A percentile compares a stretch with the other conserved stretches of the same genome.
Conservation (phyloP, 1,140 invertebrate genomes). For the Bombus soroeensis region DNA sequence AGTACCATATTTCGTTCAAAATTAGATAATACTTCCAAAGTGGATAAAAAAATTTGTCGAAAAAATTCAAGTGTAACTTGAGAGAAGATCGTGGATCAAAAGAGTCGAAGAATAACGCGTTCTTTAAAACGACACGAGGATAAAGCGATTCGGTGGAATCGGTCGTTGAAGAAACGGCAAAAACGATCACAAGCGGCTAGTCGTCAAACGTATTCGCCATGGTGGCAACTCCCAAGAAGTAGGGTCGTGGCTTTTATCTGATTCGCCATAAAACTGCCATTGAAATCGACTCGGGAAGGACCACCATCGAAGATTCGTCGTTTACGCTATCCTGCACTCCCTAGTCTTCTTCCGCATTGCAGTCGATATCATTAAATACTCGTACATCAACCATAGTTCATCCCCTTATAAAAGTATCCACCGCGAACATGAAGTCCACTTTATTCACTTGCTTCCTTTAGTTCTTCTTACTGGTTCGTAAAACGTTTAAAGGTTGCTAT, state of each 20-base stretch:
- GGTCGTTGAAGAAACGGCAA: constrained; percentile 55
- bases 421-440: constrained; percentile 18
- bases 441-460: constrained; percentile 18
- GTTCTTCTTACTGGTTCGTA: not conserved
- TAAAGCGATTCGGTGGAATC: constrained; percentile 53
- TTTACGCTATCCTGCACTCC: constrained; percentile 39
- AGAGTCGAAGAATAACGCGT: constrained; percentile 41
- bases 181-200: constrained; percentile 52
- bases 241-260: constrained; percentile 63
- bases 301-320: constrained; percentile 50
- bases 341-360: constrained; percentile 27
- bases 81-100: constrained; percentile 38
- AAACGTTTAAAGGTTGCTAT: not conserved
- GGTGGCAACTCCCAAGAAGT: constrained; percentile 34
- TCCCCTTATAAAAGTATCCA: constrained; percentile 22
- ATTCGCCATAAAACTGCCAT: constrained; percentile 71
- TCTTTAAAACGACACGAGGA: constrained; percentile 41
- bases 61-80: no score
- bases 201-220: constrained; percentile 67
- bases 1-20: not conserved
- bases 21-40: not conserved
- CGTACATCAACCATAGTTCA: constrained; percentile 61
- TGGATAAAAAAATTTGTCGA: not conserved
- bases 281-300: constrained; percentile 45
- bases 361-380: constrained; percentile 66